Evolutionary conservation across 2,797 vertebrate genomes (phyloP), one percentile per base, ranked within the genome.

Genomic region (Anniella stebbinsi): DNA sequence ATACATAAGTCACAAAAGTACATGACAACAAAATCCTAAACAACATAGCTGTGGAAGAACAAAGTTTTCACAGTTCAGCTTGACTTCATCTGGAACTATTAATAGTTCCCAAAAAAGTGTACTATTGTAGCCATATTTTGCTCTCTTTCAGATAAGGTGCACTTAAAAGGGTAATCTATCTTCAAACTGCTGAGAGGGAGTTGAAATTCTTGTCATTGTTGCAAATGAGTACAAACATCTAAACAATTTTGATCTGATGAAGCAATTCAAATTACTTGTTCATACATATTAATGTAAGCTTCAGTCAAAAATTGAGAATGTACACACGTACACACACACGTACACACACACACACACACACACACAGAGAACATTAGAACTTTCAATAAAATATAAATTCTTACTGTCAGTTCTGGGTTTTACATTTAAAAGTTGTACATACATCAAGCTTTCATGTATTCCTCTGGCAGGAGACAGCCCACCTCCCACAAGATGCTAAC

Each of bases 1-100:
- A 97, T 97, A 96, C 96, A 95, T 96, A 97, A 96, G 97, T 97
- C 95, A 97, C 96, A 97, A 96, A 97, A 97, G 95, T 97, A 97
- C 95, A 96, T 95, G 94, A 97, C 95, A 96, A 96, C 93, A 94
- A 94, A 93, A 93, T 95, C 93, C 95, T 97, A 96, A 94, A 95
- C 96, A 96, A 97, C 93, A 94, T 95, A 95, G 93, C 90, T 96
- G 96, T 96, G 96, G 95, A 92, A 93, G 95, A 96, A 95, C 51
- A 92, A 89, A 86, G 95, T 96, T 97, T 90, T 97, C 97, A 97
- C 97, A 97, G 97, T 97, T 95, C 94, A 96, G 96, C 95, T 96
- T 96, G 95, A 97, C 96, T 94, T 95, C 82, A 93, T 93, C 91
- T 88, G 91, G 95, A 93, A 97, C 92, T 93, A 93, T 3, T 93